Conservation (phyloP, 2,113 vertebrate genomes). For the Tragulus kanchil region DNA sequence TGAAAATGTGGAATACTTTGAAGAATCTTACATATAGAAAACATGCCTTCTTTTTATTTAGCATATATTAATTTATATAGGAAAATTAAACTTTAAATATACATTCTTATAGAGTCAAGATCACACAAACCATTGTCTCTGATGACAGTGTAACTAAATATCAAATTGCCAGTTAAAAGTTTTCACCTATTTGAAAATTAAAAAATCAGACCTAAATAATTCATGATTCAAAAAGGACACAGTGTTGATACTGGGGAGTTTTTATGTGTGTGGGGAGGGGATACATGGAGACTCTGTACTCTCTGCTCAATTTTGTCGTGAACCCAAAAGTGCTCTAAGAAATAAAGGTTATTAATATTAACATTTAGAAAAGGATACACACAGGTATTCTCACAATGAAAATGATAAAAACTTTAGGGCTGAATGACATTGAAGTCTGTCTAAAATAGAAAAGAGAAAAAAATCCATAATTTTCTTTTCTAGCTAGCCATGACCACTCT, state of each 20-base stretch:
- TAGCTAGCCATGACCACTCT: background rate
- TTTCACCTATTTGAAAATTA: background rate
- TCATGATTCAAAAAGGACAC: background rate
- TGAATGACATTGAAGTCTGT: background rate
- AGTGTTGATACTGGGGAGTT: too few relatives aligned
- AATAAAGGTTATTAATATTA: background rate
- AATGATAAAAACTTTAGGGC: background rate
- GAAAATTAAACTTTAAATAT: slow-evolving; percentile 28
- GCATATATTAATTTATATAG: background rate
- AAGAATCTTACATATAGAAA: background rate
- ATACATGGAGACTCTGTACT: background rate
- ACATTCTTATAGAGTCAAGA: slow-evolving; percentile 22
- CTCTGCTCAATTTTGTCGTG: background rate
- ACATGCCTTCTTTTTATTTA: background rate
- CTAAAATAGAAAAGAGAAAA: background rate
- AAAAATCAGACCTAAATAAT: background rate
- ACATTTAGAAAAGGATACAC: background rate
- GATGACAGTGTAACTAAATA: background rate
- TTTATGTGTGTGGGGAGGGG: rapidly evolving
- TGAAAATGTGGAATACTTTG: background rate
- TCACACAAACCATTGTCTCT: background rate
- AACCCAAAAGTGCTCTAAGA: background rate
- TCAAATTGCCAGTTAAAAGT: background rate
- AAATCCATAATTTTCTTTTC: background rate
- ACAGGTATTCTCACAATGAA: background rate